Percentiles rank a stretch among this genome's conserved stretches.
phyloP scores from a whole-genome alignment of 2,888 invertebrate species.

The Oscheius sp. region DNA sequence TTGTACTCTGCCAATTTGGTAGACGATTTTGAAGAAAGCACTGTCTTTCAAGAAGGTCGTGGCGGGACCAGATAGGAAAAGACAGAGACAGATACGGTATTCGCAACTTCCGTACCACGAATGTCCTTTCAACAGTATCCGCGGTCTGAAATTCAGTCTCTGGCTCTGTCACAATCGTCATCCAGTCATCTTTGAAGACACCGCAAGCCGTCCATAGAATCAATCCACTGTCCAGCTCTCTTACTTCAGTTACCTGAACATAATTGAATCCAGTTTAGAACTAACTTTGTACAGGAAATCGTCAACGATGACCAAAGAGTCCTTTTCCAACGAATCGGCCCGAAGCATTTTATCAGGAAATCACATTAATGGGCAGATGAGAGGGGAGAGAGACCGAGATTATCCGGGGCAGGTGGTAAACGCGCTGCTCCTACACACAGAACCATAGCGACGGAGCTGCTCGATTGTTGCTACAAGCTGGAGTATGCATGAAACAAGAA shows the following conservation, averaged over 20 bases:
- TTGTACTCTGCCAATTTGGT: neutral
- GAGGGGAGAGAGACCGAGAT: neutral
- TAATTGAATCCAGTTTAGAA: neutral
- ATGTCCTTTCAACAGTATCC: neutral
- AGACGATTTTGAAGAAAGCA: neutral
- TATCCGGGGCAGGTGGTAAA: too few species aligned
- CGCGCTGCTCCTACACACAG: too few species aligned
- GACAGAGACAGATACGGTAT: neutral
- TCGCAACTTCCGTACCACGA: neutral
- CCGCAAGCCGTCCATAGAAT: conserved; percentile 6
- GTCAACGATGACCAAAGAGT: neutral
- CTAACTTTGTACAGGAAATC: conserved; percentile 2
- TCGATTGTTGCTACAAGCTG: too few species aligned
- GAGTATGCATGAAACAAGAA: neutral
- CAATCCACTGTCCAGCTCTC: neutral
- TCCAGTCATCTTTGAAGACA: neutral
- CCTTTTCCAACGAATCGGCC: neutral
- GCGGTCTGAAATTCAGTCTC: neutral
- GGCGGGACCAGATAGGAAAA: too few species aligned
- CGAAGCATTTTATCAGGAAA: neutral
- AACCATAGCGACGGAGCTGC: too few species aligned
- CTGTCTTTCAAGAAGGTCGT: too few species aligned
- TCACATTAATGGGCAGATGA: neutral
- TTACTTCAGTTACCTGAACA: conserved; percentile 1
- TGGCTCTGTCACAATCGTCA: neutral